A percentile compares a stretch with the other conserved stretches of the same genome.
Conservation (phyloP, 2,888 invertebrate genomes). For the Trachelus troglodyta region DNA sequence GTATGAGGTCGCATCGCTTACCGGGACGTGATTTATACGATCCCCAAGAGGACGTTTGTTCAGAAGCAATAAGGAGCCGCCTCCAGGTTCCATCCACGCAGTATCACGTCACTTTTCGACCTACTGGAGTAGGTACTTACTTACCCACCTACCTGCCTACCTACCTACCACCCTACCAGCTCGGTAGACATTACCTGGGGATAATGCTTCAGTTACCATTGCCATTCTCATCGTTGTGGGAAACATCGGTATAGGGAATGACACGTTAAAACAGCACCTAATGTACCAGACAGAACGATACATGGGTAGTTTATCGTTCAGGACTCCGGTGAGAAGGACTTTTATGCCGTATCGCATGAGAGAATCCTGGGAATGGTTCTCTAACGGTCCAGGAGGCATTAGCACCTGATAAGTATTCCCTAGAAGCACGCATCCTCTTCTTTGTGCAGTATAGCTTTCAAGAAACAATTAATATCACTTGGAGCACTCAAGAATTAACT, state of each 20-base stretch:
- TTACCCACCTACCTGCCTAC: not conserved
- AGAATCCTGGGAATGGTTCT: not conserved
- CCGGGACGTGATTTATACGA: constrained; percentile 5
- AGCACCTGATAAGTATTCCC: not conserved
- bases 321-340: not conserved
- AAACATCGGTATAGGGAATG: not conserved
- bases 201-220: not conserved
- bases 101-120: not conserved
- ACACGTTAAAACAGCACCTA: not conserved
- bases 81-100: not conserved
- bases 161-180: not conserved
- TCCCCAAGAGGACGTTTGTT: constrained; percentile 1
- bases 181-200: not conserved
- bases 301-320: not conserved
- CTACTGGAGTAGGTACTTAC: not conserved
- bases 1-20: constrained; percentile 7
- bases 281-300: not conserved
- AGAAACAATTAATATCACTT: not conserved
- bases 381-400: not conserved
- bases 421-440: not conserved
- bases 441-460: not conserved
- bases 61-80: not conserved
- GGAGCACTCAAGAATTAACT: not conserved
- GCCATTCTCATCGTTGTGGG: not conserved
- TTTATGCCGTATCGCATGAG: not conserved